These are phyloP conservation scores for Liparis tanakae DNA, from an alignment of 2,797 vertebrate species.

Conservation along the genomic window DNA sequence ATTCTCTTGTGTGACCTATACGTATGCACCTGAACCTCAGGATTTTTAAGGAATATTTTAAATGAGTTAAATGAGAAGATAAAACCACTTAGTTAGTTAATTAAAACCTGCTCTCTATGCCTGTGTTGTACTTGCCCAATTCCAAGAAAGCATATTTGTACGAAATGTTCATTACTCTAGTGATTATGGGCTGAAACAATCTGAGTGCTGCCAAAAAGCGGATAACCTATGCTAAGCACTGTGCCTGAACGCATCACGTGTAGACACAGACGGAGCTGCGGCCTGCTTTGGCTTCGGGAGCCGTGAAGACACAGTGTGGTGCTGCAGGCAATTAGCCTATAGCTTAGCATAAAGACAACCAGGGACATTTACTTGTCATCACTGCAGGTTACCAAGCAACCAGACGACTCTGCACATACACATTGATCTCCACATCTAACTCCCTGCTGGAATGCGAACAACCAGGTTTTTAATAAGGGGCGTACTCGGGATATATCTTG, in stretches of 20 bases:
- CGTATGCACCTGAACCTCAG: not conserved
- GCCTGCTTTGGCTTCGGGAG: not conserved
- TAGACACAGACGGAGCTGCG: not conserved
- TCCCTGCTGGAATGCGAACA: not conserved
- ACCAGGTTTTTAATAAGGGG: not conserved
- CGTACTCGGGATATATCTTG: not conserved
- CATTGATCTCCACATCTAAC: constrained; percentile 11
- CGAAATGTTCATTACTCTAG: not conserved
- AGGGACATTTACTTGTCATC: not conserved
- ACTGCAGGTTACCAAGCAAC: constrained; percentile 1
- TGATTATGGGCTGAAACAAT: not conserved
- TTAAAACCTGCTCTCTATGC: not conserved
- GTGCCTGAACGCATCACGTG: constrained; percentile 1
- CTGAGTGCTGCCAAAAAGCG: not conserved
- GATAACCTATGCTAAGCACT: not conserved
- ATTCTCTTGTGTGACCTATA: not conserved
- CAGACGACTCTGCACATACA: not conserved
- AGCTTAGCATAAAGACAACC: not conserved
- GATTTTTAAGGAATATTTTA: not conserved
- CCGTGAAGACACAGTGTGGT: not conserved
- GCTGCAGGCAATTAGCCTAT: constrained; percentile 6
- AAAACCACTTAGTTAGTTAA: not conserved
- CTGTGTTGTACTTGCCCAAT: not conserved
- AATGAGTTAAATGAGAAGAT: not conserved
- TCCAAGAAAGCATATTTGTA: not conserved